Conservation (phyloP, 2,888 invertebrate genomes). For the Trichopria drosophilae region DNA sequence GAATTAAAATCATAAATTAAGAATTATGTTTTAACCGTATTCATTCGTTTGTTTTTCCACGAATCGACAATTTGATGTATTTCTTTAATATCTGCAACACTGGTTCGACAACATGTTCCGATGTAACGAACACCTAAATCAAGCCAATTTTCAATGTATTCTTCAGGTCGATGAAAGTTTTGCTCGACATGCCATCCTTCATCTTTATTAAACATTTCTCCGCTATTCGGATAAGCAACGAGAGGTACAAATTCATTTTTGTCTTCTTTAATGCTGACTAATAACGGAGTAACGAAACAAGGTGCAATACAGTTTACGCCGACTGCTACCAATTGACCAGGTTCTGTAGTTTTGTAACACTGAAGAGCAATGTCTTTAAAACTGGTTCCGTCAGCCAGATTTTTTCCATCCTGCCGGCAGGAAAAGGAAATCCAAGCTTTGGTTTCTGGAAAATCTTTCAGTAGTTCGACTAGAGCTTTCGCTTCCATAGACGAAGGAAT, state of each 20-base stretch:
- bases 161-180: conserved; percentile 71
- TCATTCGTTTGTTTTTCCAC: conserved; percentile 54
- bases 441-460: conserved; percentile 74
- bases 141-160: conserved; percentile 79
- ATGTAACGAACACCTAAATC: conserved; percentile 80
- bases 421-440: conserved; percentile 88
- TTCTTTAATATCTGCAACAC: conserved; percentile 76
- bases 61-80: conserved; percentile 68
- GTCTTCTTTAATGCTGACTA: conserved; percentile 62
- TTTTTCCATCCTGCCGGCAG: conserved; percentile 68
- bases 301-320: conserved; percentile 87
- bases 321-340: conserved; percentile 77
- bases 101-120: conserved; percentile 90
- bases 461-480: conserved; percentile 74
- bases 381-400: conserved; percentile 77
- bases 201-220: conserved; percentile 75
- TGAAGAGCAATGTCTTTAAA: conserved; percentile 73
- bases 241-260: conserved; percentile 65
- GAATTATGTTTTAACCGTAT: too few species aligned
- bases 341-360: conserved; percentile 64
- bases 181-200: conserved; percentile 64
- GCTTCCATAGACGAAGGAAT: conserved; percentile 85
- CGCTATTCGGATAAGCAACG: conserved; percentile 90
- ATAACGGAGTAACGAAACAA: conserved; percentile 64
- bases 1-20: too few species aligned